Evolutionary conservation across 2,888 invertebrate species (phyloP).

Genomic region (Lochmaea crataegi): DNA sequence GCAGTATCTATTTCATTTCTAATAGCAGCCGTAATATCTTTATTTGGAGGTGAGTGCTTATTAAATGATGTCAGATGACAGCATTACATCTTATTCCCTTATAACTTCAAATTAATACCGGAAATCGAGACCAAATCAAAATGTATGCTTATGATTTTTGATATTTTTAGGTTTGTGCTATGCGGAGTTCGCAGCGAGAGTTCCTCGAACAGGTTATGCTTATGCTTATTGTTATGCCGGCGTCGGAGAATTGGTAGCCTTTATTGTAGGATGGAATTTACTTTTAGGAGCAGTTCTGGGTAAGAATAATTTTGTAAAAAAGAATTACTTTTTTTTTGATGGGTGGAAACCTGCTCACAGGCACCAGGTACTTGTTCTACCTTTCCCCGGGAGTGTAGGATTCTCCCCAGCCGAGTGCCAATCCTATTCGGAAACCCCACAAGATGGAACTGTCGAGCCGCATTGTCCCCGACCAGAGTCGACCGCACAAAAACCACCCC

Average conservation of each 20-base stretch:
- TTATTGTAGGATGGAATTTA: slow-evolving; percentile 93
- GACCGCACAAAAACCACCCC: too few species aligned
- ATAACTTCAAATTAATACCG: too few species aligned
- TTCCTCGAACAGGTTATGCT: slow-evolving; percentile 90
- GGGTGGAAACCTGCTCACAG: too few species aligned
- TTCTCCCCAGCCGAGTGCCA: too few species aligned
- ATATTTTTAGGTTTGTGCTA: slow-evolving; percentile 79
- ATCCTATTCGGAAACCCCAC: too few species aligned
- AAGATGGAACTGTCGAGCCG: too few species aligned
- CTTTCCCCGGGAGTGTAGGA: too few species aligned
- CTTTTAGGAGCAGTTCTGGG: slow-evolving; percentile 89
- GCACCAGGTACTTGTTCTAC: too few species aligned
- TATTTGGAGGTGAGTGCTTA: slow-evolving; percentile 79
- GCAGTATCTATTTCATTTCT: slow-evolving; percentile 87
- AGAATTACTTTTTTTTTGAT: neutral
- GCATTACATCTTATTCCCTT: too few species aligned
- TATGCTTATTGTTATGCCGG: slow-evolving; percentile 95
- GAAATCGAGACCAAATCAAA: neutral
- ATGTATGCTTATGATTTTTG: too few species aligned
- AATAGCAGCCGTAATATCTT: slow-evolving; percentile 88
- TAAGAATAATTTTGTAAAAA: slow-evolving; percentile 54
- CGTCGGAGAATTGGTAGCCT: slow-evolving; percentile 91
- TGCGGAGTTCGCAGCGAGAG: slow-evolving; percentile 90
- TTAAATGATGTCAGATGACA: neutral
- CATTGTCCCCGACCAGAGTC: too few species aligned